Percentiles rank a stretch among this genome's conserved stretches.
phyloP scores from a whole-genome alignment of 2,113 vertebrate species.

The Geococcyx californianus region DNA sequence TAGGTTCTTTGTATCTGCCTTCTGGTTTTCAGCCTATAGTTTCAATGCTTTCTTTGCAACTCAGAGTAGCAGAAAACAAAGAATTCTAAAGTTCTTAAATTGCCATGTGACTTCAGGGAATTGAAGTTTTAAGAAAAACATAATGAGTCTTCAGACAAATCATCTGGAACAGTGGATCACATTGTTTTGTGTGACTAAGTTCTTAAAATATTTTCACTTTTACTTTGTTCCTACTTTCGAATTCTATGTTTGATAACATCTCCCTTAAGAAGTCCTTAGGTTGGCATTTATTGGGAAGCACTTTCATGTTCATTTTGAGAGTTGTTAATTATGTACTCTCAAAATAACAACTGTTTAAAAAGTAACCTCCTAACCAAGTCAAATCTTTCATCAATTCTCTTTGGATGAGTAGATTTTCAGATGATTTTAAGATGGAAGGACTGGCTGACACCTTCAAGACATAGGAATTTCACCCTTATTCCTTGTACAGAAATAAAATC shows the following conservation, averaged over 20 bases:
- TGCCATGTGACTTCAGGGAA: neutral
- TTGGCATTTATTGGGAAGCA: neutral
- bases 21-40: neutral
- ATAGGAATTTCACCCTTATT: neutral
- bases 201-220: neutral
- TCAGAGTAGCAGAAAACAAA: neutral
- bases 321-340: neutral
- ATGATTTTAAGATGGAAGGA: neutral
- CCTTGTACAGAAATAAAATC: neutral
- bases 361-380: neutral
- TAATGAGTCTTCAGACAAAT: neutral
- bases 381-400: neutral
- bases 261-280: neutral
- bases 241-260: neutral
- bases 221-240: neutral
- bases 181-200: neutral
- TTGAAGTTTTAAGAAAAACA: neutral
- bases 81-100: neutral
- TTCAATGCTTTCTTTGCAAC: neutral
- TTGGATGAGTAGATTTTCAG: neutral
- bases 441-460: neutral
- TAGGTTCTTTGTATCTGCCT: neutral
- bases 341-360: neutral
- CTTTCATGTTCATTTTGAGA: neutral
- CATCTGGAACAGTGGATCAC: fast-evolving